Base-by-base conservation (phyloP, 2,113 vertebrate genomes). In the Psilopogon haemacephalus region DNA sequence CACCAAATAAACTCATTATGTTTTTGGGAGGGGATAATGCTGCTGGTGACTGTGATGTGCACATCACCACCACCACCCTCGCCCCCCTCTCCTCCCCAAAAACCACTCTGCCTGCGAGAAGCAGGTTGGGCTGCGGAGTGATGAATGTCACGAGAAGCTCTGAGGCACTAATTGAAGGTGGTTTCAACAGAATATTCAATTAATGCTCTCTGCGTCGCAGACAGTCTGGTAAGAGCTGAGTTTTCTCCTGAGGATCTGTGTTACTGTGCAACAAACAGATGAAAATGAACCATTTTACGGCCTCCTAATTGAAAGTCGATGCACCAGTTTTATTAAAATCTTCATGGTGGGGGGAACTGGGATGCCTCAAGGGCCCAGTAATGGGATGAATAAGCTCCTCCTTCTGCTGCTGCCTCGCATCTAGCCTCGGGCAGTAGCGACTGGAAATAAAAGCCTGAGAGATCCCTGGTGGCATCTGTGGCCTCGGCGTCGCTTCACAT, bases 131-230 rank as follows among this genome's bases (percentile, higher is more conserved):
- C 13, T 50, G 48, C 48, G 24, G 87, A 35, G 72, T 90, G 94
- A 95, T 94, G 94, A 76, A 92, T 89, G 86, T 93, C 95, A 69
- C 26, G 91, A 67, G 35, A 42, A 91, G 93, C 77, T 86, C 69
- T 0, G 56, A 96, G 91, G 94, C 88, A 42, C 92, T 96, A 97
- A 97, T 94, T 97, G 96, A 97, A 97, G 97, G 93, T 91, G 96
- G 93, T 94, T 96, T 97, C 87, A 84, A 86, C 88, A 81, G 96
- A 97, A 97, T 96, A 96, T 95, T 96, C 96, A 96, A 96, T 97
- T 96, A 96, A 97, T 95, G 91, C 83, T 86, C 92, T 84, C 91
- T 93, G 96, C n/a, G 84, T 95, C 81, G 75, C 83, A 96, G 94
- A 86, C 76, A 78, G 94, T 89, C 91, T 92, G 94, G 84, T 77